A percentile compares a stretch with the other conserved stretches of the same genome.
phyloP scores from a whole-genome alignment of 2,888 invertebrate genomes.

The Pantelozetes paolii region DNA sequence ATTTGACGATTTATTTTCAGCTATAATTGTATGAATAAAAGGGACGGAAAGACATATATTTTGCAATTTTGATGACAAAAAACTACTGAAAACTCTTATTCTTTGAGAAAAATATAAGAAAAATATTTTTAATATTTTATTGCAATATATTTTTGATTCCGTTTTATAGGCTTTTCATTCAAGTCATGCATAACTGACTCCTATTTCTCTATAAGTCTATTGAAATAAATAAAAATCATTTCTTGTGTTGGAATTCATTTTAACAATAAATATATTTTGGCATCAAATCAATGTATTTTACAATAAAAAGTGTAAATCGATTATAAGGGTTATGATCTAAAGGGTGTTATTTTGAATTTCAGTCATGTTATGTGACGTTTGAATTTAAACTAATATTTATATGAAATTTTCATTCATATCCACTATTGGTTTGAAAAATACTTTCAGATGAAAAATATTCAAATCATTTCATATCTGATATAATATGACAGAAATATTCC shows the following conservation, averaged over 20 bases:
- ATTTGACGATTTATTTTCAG: neutral
- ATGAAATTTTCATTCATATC: no score
- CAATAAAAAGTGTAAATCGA: neutral
- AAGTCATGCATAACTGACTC: conserved; percentile 14
- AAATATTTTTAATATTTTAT: conserved; percentile 15
- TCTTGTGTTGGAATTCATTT: conserved; percentile 5
- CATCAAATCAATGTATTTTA: neutral
- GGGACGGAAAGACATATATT: neutral
- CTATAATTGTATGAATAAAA: neutral
- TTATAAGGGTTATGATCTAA: conserved; percentile 16
- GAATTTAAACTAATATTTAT: neutral
- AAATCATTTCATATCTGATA: no score
- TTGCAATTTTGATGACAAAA: no score
- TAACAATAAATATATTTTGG: conserved; percentile 12
- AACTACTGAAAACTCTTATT: neutral
- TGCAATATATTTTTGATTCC: neutral
- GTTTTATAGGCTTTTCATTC: conserved; percentile 4
- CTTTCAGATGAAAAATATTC: no score
- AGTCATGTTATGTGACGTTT: conserved; percentile 16
- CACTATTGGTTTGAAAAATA: no score
- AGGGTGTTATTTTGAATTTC: conserved; percentile 12
- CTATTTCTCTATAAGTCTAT: neutral
- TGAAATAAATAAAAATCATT: neutral
- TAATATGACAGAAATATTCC: no score
- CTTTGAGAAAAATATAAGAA: conserved; percentile 14